phyloP scores from a whole-genome alignment of 2,113 vertebrate species.

The Salminus brasiliensis region DNA sequence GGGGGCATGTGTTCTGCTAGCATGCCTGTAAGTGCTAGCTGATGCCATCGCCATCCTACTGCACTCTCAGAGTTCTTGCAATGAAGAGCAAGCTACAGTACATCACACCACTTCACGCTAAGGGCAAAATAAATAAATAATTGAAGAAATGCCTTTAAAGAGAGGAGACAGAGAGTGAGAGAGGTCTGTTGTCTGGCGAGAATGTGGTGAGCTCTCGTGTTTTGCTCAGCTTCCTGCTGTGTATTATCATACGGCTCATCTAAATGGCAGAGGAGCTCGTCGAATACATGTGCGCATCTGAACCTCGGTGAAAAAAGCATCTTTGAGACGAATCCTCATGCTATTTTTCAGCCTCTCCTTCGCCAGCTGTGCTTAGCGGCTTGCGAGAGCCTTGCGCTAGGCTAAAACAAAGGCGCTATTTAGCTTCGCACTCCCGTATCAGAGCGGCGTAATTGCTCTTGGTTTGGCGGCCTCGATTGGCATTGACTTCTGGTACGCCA shows the following conservation, averaged over 20 bases:
- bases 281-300: conserved; percentile 28
- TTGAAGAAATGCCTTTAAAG: too few relatives aligned
- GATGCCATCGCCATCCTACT: background rate
- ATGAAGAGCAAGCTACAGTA: background rate
- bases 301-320: conserved; percentile 1
- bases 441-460: conserved; percentile 62
- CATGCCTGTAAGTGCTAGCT: background rate
- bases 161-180: too few relatives aligned
- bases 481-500: conserved; percentile 38
- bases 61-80: background rate
- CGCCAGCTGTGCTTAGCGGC: conserved; percentile 55
- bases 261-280: conserved; percentile 6
- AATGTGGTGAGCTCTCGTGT: background rate
- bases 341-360: background rate
- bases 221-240: conserved; percentile 36
- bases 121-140: background rate
- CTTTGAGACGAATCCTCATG: conserved; percentile 13
- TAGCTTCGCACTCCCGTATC: conserved; percentile 52
- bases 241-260: conserved; percentile 39
- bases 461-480: conserved; percentile 33
- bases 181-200: conserved; percentile 18
- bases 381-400: conserved; percentile 23
- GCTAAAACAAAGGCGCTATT: conserved; percentile 57
- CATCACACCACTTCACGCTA: conserved; percentile 11
- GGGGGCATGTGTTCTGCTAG: conserved; percentile 13